A percentile compares a stretch with the other conserved stretches of the same genome.
Conservation (phyloP, 2,888 invertebrate genomes). For the Chelonus formosanus region DNA sequence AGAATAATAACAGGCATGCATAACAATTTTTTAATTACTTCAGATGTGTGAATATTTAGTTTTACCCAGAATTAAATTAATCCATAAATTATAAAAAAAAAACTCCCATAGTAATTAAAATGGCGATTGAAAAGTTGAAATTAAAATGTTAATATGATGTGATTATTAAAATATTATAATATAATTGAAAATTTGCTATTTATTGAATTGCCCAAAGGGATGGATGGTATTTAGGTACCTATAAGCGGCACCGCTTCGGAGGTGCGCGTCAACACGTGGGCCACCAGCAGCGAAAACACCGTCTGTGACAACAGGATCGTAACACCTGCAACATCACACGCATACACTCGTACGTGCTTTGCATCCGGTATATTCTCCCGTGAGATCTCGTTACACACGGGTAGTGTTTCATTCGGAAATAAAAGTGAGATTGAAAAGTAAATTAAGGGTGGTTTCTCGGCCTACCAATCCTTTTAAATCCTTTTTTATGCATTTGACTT, state of each 20-base stretch:
- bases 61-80: too few species aligned
- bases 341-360: conserved; percentile 67
- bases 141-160: too few species aligned
- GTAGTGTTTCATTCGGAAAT: conserved; percentile 5
- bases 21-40: too few species aligned
- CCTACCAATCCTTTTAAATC: not conserved
- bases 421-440: too few species aligned
- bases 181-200: conserved; percentile 27
- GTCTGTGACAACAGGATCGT: conserved; percentile 99
- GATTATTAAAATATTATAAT: too few species aligned
- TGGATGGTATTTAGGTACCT: conserved; percentile 70
- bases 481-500: not conserved
- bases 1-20: too few species aligned
- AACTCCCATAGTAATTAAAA: too few species aligned
- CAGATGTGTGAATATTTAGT: too few species aligned
- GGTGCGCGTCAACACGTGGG: conserved; percentile 98
- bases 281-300: conserved; percentile 99
- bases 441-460: too few species aligned
- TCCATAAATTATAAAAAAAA: too few species aligned
- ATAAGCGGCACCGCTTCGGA: conserved; percentile 99
- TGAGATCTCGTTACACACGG: conserved; percentile 62
- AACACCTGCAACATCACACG: conserved; percentile 90
- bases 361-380: conserved; percentile 57
- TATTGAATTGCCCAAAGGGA: conserved; percentile 24
- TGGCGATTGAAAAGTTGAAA: too few species aligned